Evolutionary conservation across 2,797 vertebrate genomes (phyloP), one percentile per base, ranked within the genome.

Genomic region (Chiropotes sagulatus): DNA sequence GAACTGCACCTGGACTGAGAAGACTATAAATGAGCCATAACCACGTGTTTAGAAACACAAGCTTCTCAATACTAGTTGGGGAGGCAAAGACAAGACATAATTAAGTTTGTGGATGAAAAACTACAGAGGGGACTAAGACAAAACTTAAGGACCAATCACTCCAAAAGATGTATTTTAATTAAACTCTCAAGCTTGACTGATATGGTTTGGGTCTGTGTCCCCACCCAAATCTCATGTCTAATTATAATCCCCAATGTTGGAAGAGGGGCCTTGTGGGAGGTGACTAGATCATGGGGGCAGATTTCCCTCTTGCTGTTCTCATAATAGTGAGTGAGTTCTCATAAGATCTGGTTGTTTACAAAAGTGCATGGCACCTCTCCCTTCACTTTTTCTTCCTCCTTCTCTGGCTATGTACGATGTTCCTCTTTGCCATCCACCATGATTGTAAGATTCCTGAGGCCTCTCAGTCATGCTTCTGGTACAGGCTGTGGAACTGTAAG

Each of bases 91-190:
- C 19, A 82, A 96, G 41, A 52, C 48, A 75, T 0, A 76, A n/a
- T 52, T 81, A 92, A 19, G 48, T 67, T n/a, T 39, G 3, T 57
- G 44, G 64, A 72, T 44, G n/a, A 17, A 84, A 90, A 94, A 81
- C 75, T 83, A 72, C 4, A 54, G 11, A 88, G 30, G 41, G 20
- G 20, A 96, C 19, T 44, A 92, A 94, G 90, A 93, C 39, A 92
- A 87, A 93, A 90, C 7, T 22, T 81, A 93, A 86, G 17, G 20
- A 33, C 44, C n/a, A 85, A 41, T 30, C 30, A 92, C 30, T 85
- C 80, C 46, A 82, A 88, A 93, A 61, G 13, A 90, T 26, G 76
- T 75, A 93, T 94, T 93, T 95, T 72, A 92, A 75, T 85, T 64
- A 90, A 92, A 76, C 54, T 78, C 50, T 85, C 85, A 36, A 73